Evolutionary conservation across 2,797 vertebrate genomes (phyloP), one percentile per base, ranked within the genome.

Genomic region (Gymnoscopelus microlampas): DNA sequence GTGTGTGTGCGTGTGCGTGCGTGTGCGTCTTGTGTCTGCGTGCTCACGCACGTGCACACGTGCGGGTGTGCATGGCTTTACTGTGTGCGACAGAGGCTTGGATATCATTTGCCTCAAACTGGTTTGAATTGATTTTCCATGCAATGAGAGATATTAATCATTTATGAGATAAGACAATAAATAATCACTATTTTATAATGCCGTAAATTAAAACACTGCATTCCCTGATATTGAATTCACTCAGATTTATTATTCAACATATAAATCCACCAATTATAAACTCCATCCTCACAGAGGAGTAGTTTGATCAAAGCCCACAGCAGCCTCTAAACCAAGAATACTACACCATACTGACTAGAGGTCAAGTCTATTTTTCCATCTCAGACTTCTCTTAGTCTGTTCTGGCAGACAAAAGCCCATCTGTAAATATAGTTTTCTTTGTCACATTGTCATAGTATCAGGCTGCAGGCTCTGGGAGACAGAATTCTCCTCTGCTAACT

Each of bases 341-440:
- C 13, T 8, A 23, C 50, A 51, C 50, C 50, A 13, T 2, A 13
- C 14, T 13, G 50, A 51, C 12, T 15, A 5, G 50, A 51, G 50
- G 50, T 51, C 50, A 51, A 51, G 50, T 51, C 12, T 13, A 51
- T 51, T 51, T n/a, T 51, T 51, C 50, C n/a, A 51, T 13, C 50
- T 14, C 14, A 51, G 50, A 51, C 13, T 51, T 51, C 50, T 13
- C 50, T n/a, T 51, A 15, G 50, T 15, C 39, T 15, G 2, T 15
- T 13, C 50, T 13, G 50, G 50, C 50, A 44, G 9, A 8, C 1
- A 51, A 13, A 13, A 51, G n/a, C 50, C 12, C 50, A 51, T 15
- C 50, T 51, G 50, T 58, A 47, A 59, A 67, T 35, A 50, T 47
- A 50, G n/a, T 51, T 32, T 58, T 19, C 59, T 47, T 3, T 54